Evolutionary conservation across 1,140 invertebrate genomes (phyloP), one percentile per base, ranked within the genome.

Genomic region (Drepana arcuata): DNA sequence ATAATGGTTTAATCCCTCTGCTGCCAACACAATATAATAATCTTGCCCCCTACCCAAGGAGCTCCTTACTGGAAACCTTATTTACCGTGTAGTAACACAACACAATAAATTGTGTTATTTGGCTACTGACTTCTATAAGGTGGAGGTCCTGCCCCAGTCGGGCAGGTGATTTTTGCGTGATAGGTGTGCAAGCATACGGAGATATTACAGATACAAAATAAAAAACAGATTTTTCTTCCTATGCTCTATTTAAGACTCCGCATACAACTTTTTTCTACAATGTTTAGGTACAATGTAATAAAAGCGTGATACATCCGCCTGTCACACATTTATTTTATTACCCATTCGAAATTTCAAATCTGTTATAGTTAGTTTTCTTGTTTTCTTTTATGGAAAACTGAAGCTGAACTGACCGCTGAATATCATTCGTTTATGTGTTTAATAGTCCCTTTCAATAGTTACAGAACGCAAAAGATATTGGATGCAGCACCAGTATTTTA

Each of bases 401-500:
- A 21, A 21, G 18, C 18, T 21, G 9, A 21, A 21, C 18, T 21
- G 9, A 5, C 9, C 9, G 4, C 18, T 9, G 4, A 21, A 4
- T 5, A 4, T 21, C 4, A 21, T 4, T 21, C 9, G 9, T 21
- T 21, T 5, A 21, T 21, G 9, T 9, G 4, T 21, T 21, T 21
- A 9, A 21, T 21, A 21, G 9, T 9, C 4, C 9, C 18, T 5
- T 4, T 9, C 4, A 21, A 5, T 21, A 5, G 9, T 21, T 5
- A 21, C 18, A 5, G 18, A 21, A 9, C 9, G 4, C 4, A 21
- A 21, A 5, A 9, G 18, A 5, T 21, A 21, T 21, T 9, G 9
- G 9, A 21, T 21, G 42, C 34, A 45, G 57, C 60, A 60, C 66
- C 61, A 63, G 47, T 64, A 65, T 69, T 67, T 69, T 73, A 70